These are phyloP conservation scores for Etheostoma spectabile DNA, from an alignment of 2,113 vertebrate species.

Conservation along the genomic window DNA sequence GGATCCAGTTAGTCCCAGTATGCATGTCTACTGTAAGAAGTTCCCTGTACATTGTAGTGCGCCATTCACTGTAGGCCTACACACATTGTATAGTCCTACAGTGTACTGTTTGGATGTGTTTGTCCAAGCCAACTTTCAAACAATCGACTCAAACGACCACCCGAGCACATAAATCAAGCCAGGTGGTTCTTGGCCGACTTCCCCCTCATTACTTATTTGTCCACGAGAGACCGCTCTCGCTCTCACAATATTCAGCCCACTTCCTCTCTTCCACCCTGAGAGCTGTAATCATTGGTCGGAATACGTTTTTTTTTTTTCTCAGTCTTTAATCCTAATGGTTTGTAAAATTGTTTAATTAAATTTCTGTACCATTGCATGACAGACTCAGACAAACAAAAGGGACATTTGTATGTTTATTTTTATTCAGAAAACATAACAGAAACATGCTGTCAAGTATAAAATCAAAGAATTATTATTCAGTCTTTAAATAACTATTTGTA, in stretches of 20 bases:
- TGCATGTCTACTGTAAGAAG: neutral
- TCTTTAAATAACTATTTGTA: slow-evolving; percentile 38
- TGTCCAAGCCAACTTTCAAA: neutral
- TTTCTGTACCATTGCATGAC: neutral
- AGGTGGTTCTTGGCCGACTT: neutral
- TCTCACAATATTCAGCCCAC: neutral
- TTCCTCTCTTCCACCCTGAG: neutral
- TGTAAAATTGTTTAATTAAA: neutral
- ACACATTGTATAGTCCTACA: no score
- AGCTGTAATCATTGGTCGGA: neutral
- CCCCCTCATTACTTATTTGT: neutral
- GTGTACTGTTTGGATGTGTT: no score
- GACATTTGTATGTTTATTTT: slow-evolving; percentile 48
- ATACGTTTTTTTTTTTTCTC: neutral
- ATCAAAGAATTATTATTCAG: neutral
- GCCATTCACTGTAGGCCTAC: no score
- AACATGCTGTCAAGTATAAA: neutral
- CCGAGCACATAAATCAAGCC: neutral
- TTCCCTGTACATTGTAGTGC: neutral
- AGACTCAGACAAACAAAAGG: neutral
- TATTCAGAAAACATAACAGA: slow-evolving; percentile 15
- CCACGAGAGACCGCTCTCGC: slow-evolving; percentile 58
- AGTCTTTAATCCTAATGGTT: neutral
- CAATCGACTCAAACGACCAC: neutral
- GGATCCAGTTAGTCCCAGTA: neutral